These are phyloP conservation scores for Podarcis muralis DNA, from an alignment of 2,113 vertebrate genomes.

Conservation along the genomic window DNA sequence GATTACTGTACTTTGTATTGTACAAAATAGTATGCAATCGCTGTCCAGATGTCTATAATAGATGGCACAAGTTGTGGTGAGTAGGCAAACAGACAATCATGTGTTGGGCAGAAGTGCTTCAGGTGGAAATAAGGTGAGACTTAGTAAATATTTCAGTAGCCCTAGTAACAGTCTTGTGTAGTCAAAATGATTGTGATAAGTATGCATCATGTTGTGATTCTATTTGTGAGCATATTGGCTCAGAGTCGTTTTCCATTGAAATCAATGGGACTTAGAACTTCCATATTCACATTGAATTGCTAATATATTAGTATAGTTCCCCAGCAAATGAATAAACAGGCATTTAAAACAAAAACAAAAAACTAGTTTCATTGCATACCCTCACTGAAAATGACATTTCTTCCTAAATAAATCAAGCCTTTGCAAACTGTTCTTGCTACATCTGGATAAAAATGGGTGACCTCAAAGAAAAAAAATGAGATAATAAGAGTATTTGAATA, in stretches of 20 bases:
- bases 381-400: constrained; percentile 45
- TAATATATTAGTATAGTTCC: not conserved
- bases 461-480: constrained; percentile 49
- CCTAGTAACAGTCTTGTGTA: not conserved
- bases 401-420: constrained; percentile 63
- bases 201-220: not conserved
- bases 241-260: not conserved
- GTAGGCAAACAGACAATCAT: too few relatives aligned
- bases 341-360: not conserved
- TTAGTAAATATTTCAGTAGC: not conserved
- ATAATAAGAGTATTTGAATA: constrained; percentile 57
- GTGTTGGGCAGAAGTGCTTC: not conserved
- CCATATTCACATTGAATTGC: not conserved
- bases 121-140: not conserved
- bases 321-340: constrained; percentile 29
- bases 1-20: not conserved
- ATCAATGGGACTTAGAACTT: not conserved
- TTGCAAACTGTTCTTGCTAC: constrained; percentile 49
- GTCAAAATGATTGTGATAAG: not conserved
- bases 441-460: constrained; percentile 60
- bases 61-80: too few relatives aligned
- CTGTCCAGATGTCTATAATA: not conserved
- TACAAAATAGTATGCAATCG: not conserved
- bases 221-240: not conserved
- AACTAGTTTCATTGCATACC: not conserved